Percentiles rank a stretch among this genome's conserved stretches.
phyloP scores from a whole-genome alignment of 2,888 invertebrate genomes.

The Liopterus haemorrhoidalis region DNA sequence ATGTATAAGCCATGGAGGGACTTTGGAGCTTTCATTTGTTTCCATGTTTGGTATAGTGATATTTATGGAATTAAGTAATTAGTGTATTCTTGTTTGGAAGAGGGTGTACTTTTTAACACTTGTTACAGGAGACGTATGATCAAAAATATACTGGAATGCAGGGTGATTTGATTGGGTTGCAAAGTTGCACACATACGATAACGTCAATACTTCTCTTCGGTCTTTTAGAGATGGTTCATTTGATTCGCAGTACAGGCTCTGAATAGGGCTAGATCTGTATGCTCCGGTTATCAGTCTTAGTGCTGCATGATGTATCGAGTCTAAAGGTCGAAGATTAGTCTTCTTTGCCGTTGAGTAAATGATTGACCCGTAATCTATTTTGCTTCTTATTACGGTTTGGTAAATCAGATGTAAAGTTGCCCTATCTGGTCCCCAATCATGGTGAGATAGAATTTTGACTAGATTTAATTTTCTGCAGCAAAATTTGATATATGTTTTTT shows the following conservation, averaged over 20 bases:
- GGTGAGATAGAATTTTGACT: neutral
- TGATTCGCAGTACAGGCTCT: constrained; percentile 9
- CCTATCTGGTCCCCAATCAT: constrained; percentile 3
- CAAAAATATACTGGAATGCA: neutral
- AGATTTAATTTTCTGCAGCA: neutral
- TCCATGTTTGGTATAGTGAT: constrained; percentile 2
- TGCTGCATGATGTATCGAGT: constrained; percentile 4
- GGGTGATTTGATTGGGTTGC: neutral
- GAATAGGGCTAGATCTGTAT: constrained; percentile 4
- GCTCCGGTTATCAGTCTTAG: constrained; percentile 3
- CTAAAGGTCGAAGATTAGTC: neutral
- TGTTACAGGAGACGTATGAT: neutral
- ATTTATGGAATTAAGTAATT: neutral
- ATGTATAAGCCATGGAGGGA: constrained; percentile 3
- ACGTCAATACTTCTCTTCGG: neutral
- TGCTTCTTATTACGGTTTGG: constrained; percentile 2
- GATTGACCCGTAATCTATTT: constrained; percentile 1
- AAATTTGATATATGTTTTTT: constrained; percentile 1
- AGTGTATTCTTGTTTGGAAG: too few relatives aligned
- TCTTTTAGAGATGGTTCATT: constrained; percentile 2
- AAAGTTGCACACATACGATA: neutral
- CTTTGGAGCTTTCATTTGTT: neutral
- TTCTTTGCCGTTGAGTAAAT: constrained; percentile 2
- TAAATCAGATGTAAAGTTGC: neutral
- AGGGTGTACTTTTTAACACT: too few relatives aligned